Base-by-base conservation (phyloP, 2,888 invertebrate genomes). In the Podabrus alpinus region DNA sequence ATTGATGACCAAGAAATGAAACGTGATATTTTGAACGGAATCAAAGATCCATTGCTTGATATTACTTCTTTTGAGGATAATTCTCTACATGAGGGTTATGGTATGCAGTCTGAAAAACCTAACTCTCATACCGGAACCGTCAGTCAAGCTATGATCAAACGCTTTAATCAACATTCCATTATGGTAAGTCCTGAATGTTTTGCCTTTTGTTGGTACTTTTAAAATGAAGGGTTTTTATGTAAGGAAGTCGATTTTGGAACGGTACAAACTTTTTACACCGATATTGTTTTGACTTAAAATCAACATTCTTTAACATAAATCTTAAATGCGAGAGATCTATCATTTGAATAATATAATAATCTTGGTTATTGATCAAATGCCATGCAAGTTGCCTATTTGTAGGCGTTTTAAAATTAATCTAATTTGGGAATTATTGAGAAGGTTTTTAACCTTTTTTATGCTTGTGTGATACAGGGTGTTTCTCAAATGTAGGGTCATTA, bases 131-230 rank as follows among this genome's bases (percentile, higher is more conserved):
- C 87, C 11, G 92, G 92, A 9, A 92, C 93, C 81, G 92, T 96
- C 80, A 96, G 96, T 87, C 94, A 95, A 84, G 95, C 94, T 81
- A 96, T 98, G 94, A 97, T 98, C 72, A 95, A 97, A 86, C 90
- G 96, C 80, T 98, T 98, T 86, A 98, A 98, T 90, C 97, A 98
- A 88, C 98, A 98, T 89, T 98, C 98, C 80, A 97, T 97, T 82
- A 97, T 97, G 97, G 97, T 97, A 79, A 66, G 17, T 16, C 9
- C 1, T 15, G 10, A n/a, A 68, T 5, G 45, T 21, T 59, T 19
- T 1, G 21, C 10, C 10, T 29, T 13, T 66, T 25, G 21, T n/a
- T 13, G n/a, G n/a, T n/a, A 66, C 19, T n/a, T 24, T 61, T 19
- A 15, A 19, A 21, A 1, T 59, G 5, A 5, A 15, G 16, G 29